Evolutionary conservation across 2,113 vertebrate species (phyloP), one percentile per base, ranked within the genome.

Genomic region (Perca fluviatilis): DNA sequence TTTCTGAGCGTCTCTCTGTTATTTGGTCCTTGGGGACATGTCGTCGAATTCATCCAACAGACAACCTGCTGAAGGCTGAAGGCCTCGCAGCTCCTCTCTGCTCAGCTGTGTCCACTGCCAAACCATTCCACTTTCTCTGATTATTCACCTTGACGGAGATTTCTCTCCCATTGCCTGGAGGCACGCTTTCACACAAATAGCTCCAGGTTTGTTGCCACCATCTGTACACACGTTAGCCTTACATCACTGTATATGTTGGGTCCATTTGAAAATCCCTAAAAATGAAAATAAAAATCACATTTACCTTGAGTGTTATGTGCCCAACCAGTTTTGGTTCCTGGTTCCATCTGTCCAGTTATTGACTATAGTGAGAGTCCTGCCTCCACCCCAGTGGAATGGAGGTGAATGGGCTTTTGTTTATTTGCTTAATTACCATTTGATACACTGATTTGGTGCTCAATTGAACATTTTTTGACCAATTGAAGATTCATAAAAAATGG

Each of bases 1-100:
- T 88, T 43, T 90, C 73, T 83, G 78, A 87, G 85, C 50, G 5
- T 71, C 79, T 90, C 80, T 86, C 86, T 89, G 84, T 90, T 89
- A 81, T 84, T 82, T 74, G 85, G 77, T 89, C 92, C 84, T 85
- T 69, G 66, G 89, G 86, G 89, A 89, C 51, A 8, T 75, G 82
- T 81, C 58, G 74, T 84, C 60, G 53, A 84, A 91, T 86, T 86
- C 79, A 86, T 85, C 76, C 66, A 25, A 84, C 88, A 88, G 67
- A 84, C 84, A 85, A 79, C 79, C 82, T 79, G 79, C 85, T 82
- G 79, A 83, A 78, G 61, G 74, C 80, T 81, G 77, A 85, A 79
- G 86, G 86, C 78, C 85, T 85, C 86, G 74, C 74, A 49, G 80
- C 69, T 86, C 68, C 81, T 85, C 74, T 83, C 77, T 69, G 74